A percentile compares a stretch with the other conserved stretches of the same genome.
Evolutionary conservation across 2,113 vertebrate species (phyloP).

Genomic region (Cyprinus carpio): DNA sequence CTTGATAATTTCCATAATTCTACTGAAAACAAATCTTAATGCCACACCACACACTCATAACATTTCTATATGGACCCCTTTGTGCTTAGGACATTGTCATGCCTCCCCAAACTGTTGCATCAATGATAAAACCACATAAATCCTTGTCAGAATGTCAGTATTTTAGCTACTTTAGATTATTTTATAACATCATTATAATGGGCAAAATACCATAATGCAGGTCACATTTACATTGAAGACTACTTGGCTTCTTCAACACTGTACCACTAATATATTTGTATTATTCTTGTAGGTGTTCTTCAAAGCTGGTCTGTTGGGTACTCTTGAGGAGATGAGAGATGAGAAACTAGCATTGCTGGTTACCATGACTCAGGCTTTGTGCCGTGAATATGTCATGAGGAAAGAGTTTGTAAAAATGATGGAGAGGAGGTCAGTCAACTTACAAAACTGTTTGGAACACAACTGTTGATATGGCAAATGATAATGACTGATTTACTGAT

Average conservation of each 20-base stretch:
- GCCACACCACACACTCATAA: no score
- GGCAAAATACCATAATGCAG: accelerated
- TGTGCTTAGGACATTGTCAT: accelerated
- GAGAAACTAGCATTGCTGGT: conserved; percentile 62
- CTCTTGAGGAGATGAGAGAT: conserved; percentile 86
- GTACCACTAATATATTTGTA: no score
- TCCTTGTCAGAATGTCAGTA: no score
- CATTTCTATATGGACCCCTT: no score
- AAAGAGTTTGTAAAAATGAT: neutral
- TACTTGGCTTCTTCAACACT: no score
- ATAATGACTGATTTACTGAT: neutral
- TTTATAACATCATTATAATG: no score
- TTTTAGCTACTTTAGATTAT: no score
- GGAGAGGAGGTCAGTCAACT: neutral
- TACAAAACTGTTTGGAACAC: neutral
- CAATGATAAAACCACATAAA: no score
- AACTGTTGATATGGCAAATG: neutral
- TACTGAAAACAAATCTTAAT: no score
- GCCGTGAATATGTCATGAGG: neutral
- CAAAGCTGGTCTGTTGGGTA: conserved; percentile 85
- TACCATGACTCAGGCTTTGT: neutral
- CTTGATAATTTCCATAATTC: no score
- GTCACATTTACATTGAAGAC: no score
- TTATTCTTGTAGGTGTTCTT: conserved; percentile 79
- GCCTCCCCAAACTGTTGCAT: no score